Conservation (phyloP, 35 echinoderm and acorn worm genomes). For the Amphiura filiformis region DNA sequence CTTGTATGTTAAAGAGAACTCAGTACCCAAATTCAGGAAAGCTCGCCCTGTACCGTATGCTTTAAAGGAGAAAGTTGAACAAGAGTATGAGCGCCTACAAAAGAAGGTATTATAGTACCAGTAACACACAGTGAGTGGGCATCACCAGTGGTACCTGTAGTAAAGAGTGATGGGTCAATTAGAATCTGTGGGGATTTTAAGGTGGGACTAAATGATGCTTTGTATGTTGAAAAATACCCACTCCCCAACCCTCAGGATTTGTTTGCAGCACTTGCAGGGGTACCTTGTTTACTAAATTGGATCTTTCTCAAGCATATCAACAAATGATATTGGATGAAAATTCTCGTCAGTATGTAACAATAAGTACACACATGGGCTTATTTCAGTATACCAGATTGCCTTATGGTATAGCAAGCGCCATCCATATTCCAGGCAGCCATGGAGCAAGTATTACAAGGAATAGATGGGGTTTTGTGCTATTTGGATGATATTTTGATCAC, state of each 20-base stretch:
- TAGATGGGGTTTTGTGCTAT: too few species aligned
- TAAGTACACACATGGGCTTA: constrained; percentile 63
- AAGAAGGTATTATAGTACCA: constrained; percentile 29
- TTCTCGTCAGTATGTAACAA: constrained; percentile 36
- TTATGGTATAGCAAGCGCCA: too few species aligned
- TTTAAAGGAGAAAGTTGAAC: background rate
- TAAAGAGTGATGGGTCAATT: constrained; percentile 37
- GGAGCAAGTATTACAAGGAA: too few species aligned
- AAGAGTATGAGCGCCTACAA: constrained; percentile 32
- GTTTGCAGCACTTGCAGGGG: constrained; percentile 29
- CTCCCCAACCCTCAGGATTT: constrained; percentile 35
- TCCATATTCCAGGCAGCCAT: too few species aligned
- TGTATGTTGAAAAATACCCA: constrained; percentile 21
- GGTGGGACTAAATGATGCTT: constrained; percentile 34
- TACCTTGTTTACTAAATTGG: constrained; percentile 51
- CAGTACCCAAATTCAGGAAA: constrained; percentile 28
- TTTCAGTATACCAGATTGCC: too few species aligned
- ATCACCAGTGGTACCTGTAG: constrained; percentile 59
- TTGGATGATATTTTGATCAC: too few species aligned
- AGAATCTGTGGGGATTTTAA: constrained; percentile 70
- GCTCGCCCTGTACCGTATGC: constrained; percentile 52
- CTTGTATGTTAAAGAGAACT: constrained; percentile 25
- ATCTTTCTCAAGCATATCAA: constrained; percentile 59
- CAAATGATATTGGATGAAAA: constrained; percentile 49
- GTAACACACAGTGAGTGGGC: constrained; percentile 34